phyloP scores from a whole-genome alignment of 2,113 vertebrate genomes.

The Protobothrops flavoviridis region DNA sequence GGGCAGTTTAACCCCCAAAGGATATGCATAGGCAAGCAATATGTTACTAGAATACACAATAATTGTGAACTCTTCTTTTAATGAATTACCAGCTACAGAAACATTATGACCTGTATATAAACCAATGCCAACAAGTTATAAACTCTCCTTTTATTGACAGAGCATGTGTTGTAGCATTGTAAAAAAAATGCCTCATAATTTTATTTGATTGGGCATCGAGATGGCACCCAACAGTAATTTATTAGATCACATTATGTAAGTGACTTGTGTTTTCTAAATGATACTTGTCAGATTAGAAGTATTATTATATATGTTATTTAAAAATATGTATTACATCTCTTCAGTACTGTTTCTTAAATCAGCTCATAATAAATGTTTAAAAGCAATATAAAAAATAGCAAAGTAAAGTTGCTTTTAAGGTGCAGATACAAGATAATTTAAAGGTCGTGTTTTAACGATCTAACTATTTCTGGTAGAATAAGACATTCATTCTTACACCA shows the following conservation, averaged over 20 bases:
- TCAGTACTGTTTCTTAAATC: neutral
- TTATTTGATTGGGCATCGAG: neutral
- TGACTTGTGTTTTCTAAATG: neutral
- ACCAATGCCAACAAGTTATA: neutral
- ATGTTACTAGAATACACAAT: neutral
- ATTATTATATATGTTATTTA: neutral
- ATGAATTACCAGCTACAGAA: neutral
- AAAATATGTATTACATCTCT: neutral
- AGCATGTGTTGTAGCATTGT: neutral
- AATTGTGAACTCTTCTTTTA: neutral
- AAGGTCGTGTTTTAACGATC: neutral
- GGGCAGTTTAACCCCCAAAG: neutral
- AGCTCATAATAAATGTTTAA: neutral
- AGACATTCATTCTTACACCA: neutral
- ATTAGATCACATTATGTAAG: neutral
- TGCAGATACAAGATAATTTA: neutral
- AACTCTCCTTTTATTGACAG: neutral
- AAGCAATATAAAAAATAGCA: neutral
- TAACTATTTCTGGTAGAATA: neutral
- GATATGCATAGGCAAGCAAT: neutral
- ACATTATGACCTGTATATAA: neutral
- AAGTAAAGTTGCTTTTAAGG: neutral
- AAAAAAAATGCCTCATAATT: neutral
- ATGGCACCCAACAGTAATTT: neutral
- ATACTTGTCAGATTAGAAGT: neutral